phyloP scores from a whole-genome alignment of 2,888 invertebrate species.

The Ametastegia equiseti region DNA sequence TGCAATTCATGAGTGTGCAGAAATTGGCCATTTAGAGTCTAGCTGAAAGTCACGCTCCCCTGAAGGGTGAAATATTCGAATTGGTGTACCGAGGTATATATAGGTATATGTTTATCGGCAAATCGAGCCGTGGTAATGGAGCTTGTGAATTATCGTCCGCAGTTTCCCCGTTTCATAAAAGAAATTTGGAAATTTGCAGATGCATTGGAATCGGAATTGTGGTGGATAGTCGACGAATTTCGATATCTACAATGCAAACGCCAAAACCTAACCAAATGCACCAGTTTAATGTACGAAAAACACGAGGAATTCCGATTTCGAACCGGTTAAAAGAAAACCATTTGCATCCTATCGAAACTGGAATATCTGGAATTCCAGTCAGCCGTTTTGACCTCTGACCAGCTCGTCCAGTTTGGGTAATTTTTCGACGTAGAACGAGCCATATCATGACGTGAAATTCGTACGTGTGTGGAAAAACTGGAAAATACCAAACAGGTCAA shows the following conservation, averaged over 20 bases:
- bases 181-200: neutral
- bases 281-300: neutral
- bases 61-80: slow-evolving; percentile 23
- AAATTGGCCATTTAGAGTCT: neutral
- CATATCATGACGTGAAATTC: neutral
- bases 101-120: neutral
- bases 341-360: slow-evolving; percentile 17
- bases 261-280: too few relatives aligned
- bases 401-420: neutral
- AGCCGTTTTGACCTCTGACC: neutral
- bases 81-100: neutral
- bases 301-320: neutral
- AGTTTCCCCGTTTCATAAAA: neutral
- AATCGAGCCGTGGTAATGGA: neutral
- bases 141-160: neutral
- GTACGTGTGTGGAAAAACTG: neutral
- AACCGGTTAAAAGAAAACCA: neutral
- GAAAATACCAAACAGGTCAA: neutral
- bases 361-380: slow-evolving; percentile 32
- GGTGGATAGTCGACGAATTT: neutral
- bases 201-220: neutral
- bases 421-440: neutral
- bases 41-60: slow-evolving; percentile 24
- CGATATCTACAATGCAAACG: neutral
- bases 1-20: slow-evolving; percentile 26